Evolutionary conservation across 1,140 invertebrate species (phyloP), one percentile per base, ranked within the genome.

Genomic region (Campoletis sonorensis): DNA sequence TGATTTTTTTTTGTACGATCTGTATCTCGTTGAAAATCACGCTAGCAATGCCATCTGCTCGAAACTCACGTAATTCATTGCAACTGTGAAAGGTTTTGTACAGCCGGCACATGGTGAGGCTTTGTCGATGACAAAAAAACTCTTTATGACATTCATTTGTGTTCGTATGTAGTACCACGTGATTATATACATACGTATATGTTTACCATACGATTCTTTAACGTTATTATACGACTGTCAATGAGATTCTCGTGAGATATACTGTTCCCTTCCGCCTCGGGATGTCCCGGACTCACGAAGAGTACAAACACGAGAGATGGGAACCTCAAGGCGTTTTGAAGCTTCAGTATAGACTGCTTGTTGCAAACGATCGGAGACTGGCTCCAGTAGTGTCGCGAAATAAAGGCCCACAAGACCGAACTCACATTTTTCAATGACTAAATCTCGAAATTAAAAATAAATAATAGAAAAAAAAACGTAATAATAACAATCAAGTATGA

Each of bases 211-310:
- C 21, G 54, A 18, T 58, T 58, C 21, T 58, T n/a, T 58, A 58
- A 58, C 54, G 54, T n/a, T 23, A 58, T 58, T 58, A 58, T 58
- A 58, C 10, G 16, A n/a, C 54, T 58, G 54, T 58, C 54, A 58
- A 58, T 58, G 54, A 58, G 54, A 58, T n/a, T 58, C 61, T 27
- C 61, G 15, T 27, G 54, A 67, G 4, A 67, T 67, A 15, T 67
- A 67, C 30, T 11, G 61, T 15, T 27, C 61, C 61, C 61, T 67
- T 67, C 61, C 61, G 61, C 61, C 61, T 26, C 61, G 61, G 61
- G 61, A 21, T 67, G 61, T 67, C 61, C 21, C 4, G 4, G 13
- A 23, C 21, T 15, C 21, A 27, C 23, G 61, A 67, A n/a, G 61
- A 67, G 61, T 33, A 33, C 30, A 4, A 33, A 33, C 30, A 67